Conservation (phyloP, 1,140 invertebrate genomes). For the Papilio xuthus region DNA sequence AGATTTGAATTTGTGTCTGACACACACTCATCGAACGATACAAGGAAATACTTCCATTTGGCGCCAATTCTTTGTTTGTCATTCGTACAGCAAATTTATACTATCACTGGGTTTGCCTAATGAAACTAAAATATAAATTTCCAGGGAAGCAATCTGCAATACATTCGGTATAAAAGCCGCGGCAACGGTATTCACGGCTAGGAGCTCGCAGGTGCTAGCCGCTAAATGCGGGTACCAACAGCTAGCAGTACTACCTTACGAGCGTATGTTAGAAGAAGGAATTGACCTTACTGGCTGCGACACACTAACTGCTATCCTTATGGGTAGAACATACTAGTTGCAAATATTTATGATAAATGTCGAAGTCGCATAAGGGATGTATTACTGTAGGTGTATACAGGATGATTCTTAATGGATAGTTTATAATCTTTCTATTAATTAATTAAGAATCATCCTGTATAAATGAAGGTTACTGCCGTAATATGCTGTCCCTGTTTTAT, state of each 20-base stretch:
- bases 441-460: too few relatives aligned
- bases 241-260: slow-evolving; percentile 55
- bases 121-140: neutral
- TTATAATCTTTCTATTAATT: too few relatives aligned
- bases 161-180: slow-evolving; percentile 54
- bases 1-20: too few relatives aligned
- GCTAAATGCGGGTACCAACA: slow-evolving; percentile 63
- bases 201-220: slow-evolving; percentile 65
- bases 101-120: too few relatives aligned
- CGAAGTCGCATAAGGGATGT: too few relatives aligned
- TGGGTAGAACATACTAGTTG: slow-evolving; percentile 49
- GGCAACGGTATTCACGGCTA: slow-evolving; percentile 69
- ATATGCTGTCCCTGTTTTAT: too few relatives aligned
- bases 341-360: neutral
- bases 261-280: slow-evolving; percentile 54
- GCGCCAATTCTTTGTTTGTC: too few relatives aligned
- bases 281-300: slow-evolving; percentile 52
- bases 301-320: slow-evolving; percentile 52
- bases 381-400: too few relatives aligned
- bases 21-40: too few relatives aligned
- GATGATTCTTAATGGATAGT: too few relatives aligned
- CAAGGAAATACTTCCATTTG: too few relatives aligned
- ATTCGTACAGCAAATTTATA: neutral
- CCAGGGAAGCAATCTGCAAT: slow-evolving; percentile 56
- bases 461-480: too few relatives aligned